These are phyloP conservation scores for Malthinus seriepunctatus DNA, from an alignment of 2,888 invertebrate species.

Conservation along the genomic window DNA sequence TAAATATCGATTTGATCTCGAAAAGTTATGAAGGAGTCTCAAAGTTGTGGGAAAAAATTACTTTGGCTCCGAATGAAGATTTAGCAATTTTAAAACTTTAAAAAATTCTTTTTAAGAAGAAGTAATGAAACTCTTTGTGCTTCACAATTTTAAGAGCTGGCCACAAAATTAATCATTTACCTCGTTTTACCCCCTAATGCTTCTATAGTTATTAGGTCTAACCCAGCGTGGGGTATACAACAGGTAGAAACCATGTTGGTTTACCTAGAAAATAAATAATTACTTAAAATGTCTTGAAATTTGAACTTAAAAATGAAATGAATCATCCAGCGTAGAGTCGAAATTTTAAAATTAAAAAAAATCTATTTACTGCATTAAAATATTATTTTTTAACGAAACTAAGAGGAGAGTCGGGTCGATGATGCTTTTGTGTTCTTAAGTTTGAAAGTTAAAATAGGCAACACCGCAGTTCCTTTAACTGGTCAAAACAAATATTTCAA, in stretches of 20 bases:
- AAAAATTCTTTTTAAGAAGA: too few species aligned
- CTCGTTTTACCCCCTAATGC: slow-evolving; percentile 30
- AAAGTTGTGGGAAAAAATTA: too few species aligned
- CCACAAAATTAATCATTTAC: slow-evolving; percentile 31
- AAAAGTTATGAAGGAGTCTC: too few species aligned
- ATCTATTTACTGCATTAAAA: background rate
- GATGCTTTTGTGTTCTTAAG: slow-evolving; percentile 16
- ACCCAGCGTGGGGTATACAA: slow-evolving; percentile 14
- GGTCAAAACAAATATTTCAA: slow-evolving; percentile 49
- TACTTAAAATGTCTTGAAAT: slow-evolving; percentile 12
- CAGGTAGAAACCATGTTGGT: slow-evolving; percentile 17
- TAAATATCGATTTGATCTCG: too few species aligned
- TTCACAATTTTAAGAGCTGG: background rate
- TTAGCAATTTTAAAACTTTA: too few species aligned
- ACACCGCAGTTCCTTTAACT: slow-evolving; percentile 33
- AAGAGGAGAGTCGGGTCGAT: slow-evolving; percentile 2
- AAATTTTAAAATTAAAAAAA: slow-evolving; percentile 3
- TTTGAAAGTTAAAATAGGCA: slow-evolving; percentile 28
- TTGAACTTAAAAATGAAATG: background rate
- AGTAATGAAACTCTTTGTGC: too few species aligned
- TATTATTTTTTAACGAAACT: background rate
- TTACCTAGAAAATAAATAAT: slow-evolving; percentile 14
- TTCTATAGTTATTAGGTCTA: slow-evolving; percentile 22
- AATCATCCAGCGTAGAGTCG: background rate
- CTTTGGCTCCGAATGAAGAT: too few species aligned